Base-by-base conservation (phyloP, 2,797 vertebrate species). In the Lophius americanus region DNA sequence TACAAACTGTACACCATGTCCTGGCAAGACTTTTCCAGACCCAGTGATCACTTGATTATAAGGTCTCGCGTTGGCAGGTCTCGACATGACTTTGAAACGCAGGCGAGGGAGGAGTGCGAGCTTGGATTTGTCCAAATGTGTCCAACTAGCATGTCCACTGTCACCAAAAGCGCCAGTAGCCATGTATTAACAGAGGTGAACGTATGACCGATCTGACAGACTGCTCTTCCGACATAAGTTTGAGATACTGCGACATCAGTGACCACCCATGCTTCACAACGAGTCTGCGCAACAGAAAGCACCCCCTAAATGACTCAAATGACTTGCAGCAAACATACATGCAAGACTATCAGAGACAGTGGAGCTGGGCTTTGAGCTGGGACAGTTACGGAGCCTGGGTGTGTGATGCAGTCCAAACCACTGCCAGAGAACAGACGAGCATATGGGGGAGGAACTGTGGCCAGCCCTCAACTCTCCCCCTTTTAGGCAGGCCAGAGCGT, bases 1-100 rank as follows among this genome's bases (percentile, higher is more conserved):
- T 79, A 84, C 78, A 85, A 79, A 78, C 43, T 69, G 62, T 32
- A 68, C 78, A 85, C 48, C 76, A 91, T 94, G 65, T 86, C 64
- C 92, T 94, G 95, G 95, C 94, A 96, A 96, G 94, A 92, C 76
- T 91, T 95, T 92, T 93, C 95, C 95, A 97, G 95, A 95, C 92
- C 94, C 95, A 95, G 94, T 93, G 94, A 95, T 96, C 96, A 95
- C 95, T 95, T 96, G 96, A 95, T 92, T 95, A 94, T 93, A 88
- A 91, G 92, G 94, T 97, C 95, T 97, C 96, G 95, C 93, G 91
- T 95, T 96, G 97, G 96, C 97, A 98, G 97, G 97, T 98, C 97
- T 98, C 95, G 97, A 98, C 97, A 99, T 99, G 97, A 99, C 96
- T 96, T 94, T 94, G 94, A 95, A 90, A 93, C 96, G 93, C 94